Evolutionary conservation across 2,113 vertebrate genomes (phyloP).

Genomic region (Tupaia tana): DNA sequence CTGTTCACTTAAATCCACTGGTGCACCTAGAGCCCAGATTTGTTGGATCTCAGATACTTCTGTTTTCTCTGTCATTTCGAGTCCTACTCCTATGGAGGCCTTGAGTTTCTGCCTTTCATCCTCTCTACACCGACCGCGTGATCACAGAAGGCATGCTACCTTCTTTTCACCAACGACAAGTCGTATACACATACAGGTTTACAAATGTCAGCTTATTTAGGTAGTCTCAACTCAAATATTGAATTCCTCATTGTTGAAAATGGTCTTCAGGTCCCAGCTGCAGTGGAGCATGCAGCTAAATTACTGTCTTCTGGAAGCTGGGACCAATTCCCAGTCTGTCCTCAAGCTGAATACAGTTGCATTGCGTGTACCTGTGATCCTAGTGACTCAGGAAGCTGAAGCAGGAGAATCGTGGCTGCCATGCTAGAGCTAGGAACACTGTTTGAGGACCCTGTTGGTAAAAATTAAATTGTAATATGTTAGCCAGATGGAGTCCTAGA

Average conservation of each 20-base stretch:
- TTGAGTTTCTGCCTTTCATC: not conserved
- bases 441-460: no score
- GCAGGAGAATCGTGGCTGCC: no score
- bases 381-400: no score
- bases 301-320: no score
- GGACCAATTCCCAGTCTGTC: no score
- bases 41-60: not conserved
- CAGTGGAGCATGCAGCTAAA: no score
- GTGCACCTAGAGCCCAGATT: fast-evolving
- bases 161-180: not conserved
- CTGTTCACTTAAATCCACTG: not conserved
- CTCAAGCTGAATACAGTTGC: no score
- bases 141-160: no score
- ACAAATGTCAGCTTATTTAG: no score
- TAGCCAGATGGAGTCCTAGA: not conserved
- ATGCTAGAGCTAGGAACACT: no score
- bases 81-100: not conserved
- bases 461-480: not conserved
- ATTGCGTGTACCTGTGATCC: no score
- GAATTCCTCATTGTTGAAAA: not conserved
- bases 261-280: no score
- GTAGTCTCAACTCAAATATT: not conserved
- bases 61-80: fast-evolving
- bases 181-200: not conserved
- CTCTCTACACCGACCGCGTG: not conserved